Evolutionary conservation across 2,113 vertebrate genomes (phyloP).

Genomic region (Pionites leucogaster): DNA sequence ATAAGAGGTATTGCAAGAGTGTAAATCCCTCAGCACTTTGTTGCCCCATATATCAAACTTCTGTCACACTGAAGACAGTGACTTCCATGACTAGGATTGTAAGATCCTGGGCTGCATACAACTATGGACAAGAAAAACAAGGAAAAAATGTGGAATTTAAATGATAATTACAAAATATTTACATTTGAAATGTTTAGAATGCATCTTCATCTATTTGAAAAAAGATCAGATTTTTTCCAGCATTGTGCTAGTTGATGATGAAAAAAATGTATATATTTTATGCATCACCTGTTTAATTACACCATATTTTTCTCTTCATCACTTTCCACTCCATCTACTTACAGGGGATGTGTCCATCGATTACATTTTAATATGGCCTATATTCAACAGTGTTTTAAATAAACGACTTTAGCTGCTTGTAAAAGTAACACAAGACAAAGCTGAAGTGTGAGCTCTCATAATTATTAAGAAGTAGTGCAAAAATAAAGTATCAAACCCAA

Average conservation of each 20-base stretch:
- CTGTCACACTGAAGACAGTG: slow-evolving; percentile 46
- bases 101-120: slow-evolving; percentile 67
- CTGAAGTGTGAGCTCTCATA: neutral
- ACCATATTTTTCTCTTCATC: neutral
- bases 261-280: neutral
- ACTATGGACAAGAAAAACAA: neutral
- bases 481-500: neutral
- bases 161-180: neutral
- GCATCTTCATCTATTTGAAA: neutral
- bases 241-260: neutral
- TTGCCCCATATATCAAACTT: slow-evolving; percentile 45
- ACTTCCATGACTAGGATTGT: slow-evolving; percentile 52
- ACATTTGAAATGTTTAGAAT: neutral
- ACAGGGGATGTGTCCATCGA: neutral
- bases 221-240: neutral
- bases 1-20: neutral
- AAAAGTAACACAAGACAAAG: neutral
- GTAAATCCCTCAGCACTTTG: neutral
- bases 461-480: neutral
- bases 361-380: neutral
- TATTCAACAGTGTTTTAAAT: neutral
- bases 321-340: neutral
- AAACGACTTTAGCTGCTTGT: neutral
- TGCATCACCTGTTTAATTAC: neutral
- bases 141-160: neutral